Evolutionary conservation across 2,113 vertebrate species (phyloP), one percentile per base, ranked within the genome.

Genomic region (Himantopus leucocephalus): DNA sequence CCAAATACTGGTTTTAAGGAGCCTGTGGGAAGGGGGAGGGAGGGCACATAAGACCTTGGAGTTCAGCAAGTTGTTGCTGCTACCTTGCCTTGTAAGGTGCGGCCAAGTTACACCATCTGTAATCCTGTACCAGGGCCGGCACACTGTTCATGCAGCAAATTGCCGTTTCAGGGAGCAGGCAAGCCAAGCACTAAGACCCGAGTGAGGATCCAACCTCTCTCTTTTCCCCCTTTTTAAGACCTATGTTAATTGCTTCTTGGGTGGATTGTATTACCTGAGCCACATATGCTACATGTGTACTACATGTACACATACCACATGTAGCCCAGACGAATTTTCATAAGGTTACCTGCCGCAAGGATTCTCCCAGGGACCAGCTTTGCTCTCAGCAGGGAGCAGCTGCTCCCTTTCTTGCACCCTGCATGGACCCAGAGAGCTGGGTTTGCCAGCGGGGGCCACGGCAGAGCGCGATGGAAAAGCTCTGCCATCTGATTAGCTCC

Each of bases 81-180:
- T 74, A 2, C 60, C 60, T 41, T 67, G 34, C 24, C 48, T 24
- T 73, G 26, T 27, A 26, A 23, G 8, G 10, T 35, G 78, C 43
- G 66, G 24, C n/a, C 24, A 32, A 14, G 19, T 43, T 26, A 29
- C 0, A 1, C 35, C 68, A 2, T 21, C n/a, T 1, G 8, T 15
- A 48, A 5, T 8, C 29, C 59, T 11, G n/a, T 10, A 24, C 37
- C 59, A 14, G 48, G 24, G 39, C 75, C 76, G 84, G 52, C 35
- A 60, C 30, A 2, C 27, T 17, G 27, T 26, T 30, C 4, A 0
- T 24, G 75, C 73, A 39, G 39, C 4, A 12, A 63, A 35, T 17
- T 35, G 29, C 47, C 14, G 2, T n/a, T 68, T n/a, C 3, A 1
- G 71, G 29, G 55, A 81, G 64, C 45, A 22, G 35, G 34, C 22